Base-by-base conservation (phyloP, 2,797 vertebrate genomes). In the Euphonia xanthogaster region DNA sequence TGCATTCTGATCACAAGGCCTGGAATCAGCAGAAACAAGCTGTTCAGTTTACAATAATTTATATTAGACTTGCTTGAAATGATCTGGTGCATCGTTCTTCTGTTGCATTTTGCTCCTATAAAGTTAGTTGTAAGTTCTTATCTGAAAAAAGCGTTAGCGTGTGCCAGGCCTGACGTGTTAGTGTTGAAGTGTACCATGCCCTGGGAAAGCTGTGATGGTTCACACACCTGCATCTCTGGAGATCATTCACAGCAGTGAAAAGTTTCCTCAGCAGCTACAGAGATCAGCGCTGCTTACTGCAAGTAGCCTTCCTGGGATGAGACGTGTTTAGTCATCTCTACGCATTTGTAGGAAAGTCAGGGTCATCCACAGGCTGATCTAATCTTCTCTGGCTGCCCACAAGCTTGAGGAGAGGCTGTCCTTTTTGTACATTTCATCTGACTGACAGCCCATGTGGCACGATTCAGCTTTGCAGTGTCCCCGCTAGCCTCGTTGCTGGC, bases 401-500 rank as follows among this genome's bases (percentile, higher is more conserved):
- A 73, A 4, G 24, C 39, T 82, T 1, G 0, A 23, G 24, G 21
- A 40, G 35, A 44, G 10, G 24, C 28, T 92, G 18, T 66, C 8
- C 22, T 50, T 90, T 40, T 57, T 25, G 7, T 63, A 8, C 30
- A 33, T 37, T 55, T 71, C 24, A 15, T 77, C 42, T 25, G 12
- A 21, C 5, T 60, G 19, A 4, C 31, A 60, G 42, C 28, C 24
- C 44, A 16, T 28, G 39, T 14, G 22, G 28, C 10, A 9, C 0
- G 2, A 25, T 62, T 65, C 57, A n/a, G 44, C 47, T 90, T 58
- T 14, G 2, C 0, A 0, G 14, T 51, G 27, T 88, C 54, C 65
- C 45, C 0, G 0, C 73, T 19, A 24, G n/a, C 4, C 0, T 23
- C 27, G 23, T 4, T 62, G 25, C 14, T 65, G 22, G 40, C 45